phyloP scores from a whole-genome alignment of 2,888 invertebrate species.

The Leptinotarsa tumamoca region DNA sequence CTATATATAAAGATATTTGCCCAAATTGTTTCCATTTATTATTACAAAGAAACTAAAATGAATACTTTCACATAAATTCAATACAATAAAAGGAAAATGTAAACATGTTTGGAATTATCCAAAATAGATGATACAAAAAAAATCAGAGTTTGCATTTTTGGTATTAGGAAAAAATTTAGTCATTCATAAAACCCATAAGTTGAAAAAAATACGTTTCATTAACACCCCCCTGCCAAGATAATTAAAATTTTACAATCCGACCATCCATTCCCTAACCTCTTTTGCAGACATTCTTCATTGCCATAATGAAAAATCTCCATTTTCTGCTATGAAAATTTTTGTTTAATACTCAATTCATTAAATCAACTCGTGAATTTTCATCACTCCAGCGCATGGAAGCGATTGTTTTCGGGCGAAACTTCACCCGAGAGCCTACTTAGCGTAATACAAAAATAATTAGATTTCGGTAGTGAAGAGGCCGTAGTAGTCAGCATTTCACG shows the following conservation, averaged over 20 bases:
- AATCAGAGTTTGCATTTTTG: too few relatives aligned
- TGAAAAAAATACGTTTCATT: neutral
- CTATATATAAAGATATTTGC: too few relatives aligned
- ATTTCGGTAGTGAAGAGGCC: conserved; percentile 45
- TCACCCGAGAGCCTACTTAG: conserved; percentile 50
- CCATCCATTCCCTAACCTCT: conserved; percentile 2
- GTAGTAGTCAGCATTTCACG: conserved; percentile 34
- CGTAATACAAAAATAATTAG: conserved; percentile 54
- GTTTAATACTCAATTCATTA: conserved; percentile 38
- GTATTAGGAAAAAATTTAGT: too few relatives aligned
- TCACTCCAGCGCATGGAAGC: conserved; percentile 22
- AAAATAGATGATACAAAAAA: too few relatives aligned
- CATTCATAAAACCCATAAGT: neutral
- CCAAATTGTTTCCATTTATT: too few relatives aligned
- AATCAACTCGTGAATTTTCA: conserved; percentile 30
- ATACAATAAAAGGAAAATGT: too few relatives aligned
- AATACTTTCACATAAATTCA: too few relatives aligned
- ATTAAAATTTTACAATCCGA: neutral
- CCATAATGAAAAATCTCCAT: conserved; percentile 12
- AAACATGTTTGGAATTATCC: too few relatives aligned
- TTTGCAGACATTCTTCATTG: neutral
- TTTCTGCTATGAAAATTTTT: conserved; percentile 23
- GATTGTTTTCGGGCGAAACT: conserved; percentile 41
- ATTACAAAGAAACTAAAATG: too few relatives aligned
- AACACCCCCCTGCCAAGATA: neutral